Evolutionary conservation across 1,140 invertebrate species (phyloP).

Genomic region (Platyura marginata): DNA sequence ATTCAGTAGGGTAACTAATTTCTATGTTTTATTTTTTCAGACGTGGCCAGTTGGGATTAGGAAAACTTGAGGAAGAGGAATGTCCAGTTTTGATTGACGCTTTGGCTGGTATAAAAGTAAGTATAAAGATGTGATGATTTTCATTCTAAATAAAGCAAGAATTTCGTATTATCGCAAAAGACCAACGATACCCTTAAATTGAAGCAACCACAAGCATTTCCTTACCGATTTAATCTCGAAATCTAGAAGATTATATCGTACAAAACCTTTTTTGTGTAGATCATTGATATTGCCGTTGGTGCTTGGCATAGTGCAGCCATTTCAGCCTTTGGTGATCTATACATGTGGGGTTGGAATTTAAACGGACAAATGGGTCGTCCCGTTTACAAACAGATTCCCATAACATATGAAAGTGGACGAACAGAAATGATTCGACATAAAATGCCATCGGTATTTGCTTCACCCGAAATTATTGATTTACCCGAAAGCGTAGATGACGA

Average conservation of each 20-base stretch:
- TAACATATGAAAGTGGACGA: background rate
- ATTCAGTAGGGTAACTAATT: no score
- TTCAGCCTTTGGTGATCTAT: constrained; percentile 58
- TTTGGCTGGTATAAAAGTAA: constrained; percentile 45
- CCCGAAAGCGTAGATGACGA: constrained; percentile 28
- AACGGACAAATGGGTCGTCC: constrained; percentile 62
- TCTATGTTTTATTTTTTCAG: constrained; percentile 34
- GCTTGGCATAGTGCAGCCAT: constrained; percentile 73
- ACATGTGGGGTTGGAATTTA: constrained; percentile 85
- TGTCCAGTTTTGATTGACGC: constrained; percentile 44
- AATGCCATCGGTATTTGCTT: constrained; percentile 16
- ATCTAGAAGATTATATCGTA: no score
- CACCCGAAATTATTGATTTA: constrained; percentile 15
- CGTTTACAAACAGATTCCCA: constrained; percentile 13
- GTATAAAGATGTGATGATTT: background rate
- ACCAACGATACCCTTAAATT: no score
- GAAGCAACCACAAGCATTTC: no score
- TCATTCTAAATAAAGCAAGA: background rate
- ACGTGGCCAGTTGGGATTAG: constrained; percentile 68
- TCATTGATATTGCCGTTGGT: constrained; percentile 47
- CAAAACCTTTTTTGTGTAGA: constrained; percentile 12
- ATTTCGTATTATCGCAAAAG: no score
- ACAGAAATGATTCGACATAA: constrained; percentile 5
- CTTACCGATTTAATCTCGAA: no score
- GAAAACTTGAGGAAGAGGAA: constrained; percentile 38